Percentiles rank a stretch among this genome's conserved stretches.
phyloP scores from a whole-genome alignment of 2,113 vertebrate genomes.

The Falcunculus frontatus region DNA sequence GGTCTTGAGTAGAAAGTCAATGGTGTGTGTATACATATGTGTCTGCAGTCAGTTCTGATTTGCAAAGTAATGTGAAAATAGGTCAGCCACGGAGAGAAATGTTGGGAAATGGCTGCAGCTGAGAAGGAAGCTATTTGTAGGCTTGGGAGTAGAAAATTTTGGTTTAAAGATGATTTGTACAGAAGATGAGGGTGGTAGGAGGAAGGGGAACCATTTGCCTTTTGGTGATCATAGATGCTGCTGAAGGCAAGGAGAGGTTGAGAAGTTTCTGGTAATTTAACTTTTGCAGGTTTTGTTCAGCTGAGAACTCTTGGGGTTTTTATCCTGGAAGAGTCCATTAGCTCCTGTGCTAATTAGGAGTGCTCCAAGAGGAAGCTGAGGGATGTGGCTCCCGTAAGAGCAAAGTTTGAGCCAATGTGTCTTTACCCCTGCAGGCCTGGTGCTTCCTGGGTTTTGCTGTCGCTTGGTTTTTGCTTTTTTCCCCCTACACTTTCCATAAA shows the following conservation, averaged over 20 bases:
- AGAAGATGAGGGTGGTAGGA: not conserved
- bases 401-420: not conserved
- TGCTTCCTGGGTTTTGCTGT: not conserved
- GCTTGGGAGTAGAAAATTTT: not conserved
- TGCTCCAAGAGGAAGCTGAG: not conserved
- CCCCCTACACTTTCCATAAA: rapidly evolving
- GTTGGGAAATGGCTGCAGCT: conserved; percentile 3
- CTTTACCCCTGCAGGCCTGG: not conserved
- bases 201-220: not conserved
- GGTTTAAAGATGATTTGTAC: not conserved
- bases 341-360: not conserved
- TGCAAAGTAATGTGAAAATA: conserved; percentile 54
- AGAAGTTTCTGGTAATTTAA: not conserved
- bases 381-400: rapidly evolving
- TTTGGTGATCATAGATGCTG: not conserved
- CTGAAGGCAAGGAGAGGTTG: not conserved
- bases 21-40: conserved; percentile 44
- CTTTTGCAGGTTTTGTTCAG: not conserved
- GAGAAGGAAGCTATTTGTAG: not conserved
- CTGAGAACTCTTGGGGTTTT: not conserved
- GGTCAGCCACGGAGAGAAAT: conserved; percentile 33
- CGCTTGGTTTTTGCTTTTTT: rapidly evolving
- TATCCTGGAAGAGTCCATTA: not conserved
- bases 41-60: conserved; percentile 60
- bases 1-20: conserved; percentile 38